Conservation (phyloP, 2,888 invertebrate genomes). For the Sthenelais limicola region DNA sequence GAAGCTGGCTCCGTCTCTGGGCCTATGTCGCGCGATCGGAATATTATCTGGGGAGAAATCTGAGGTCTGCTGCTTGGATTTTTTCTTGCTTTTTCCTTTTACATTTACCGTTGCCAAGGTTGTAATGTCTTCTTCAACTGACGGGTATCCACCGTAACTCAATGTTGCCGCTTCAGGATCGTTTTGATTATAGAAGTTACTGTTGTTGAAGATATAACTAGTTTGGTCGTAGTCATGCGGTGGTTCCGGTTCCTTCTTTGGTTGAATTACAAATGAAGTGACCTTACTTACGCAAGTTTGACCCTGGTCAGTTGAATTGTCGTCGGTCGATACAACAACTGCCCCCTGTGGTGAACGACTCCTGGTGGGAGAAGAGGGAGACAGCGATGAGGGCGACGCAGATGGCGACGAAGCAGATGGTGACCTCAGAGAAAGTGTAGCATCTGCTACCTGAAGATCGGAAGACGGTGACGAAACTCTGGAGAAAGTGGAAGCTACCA, state of each 20-base stretch:
- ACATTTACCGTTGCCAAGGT: slow-evolving; percentile 22
- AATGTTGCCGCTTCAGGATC: background rate
- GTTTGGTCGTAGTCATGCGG: background rate
- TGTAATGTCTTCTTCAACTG: slow-evolving; percentile 15
- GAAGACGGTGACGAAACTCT: slow-evolving; percentile 14
- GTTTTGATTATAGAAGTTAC: background rate
- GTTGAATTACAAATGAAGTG: background rate
- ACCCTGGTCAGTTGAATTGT: background rate
- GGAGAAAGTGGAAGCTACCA: slow-evolving; percentile 19
- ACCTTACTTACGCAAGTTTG: slow-evolving; percentile 21
- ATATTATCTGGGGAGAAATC: slow-evolving; percentile 8
- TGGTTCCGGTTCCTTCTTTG: background rate
- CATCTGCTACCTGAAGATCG: slow-evolving; percentile 17
- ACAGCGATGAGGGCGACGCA: background rate
- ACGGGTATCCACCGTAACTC: slow-evolving; percentile 12
- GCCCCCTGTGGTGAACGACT: background rate
- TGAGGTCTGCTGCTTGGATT: background rate
- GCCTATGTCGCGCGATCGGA: slow-evolving; percentile 3
- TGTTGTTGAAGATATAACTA: background rate
- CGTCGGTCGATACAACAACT: too few species aligned
- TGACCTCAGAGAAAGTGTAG: slow-evolving; percentile 10
- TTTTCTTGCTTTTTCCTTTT: slow-evolving; percentile 6
- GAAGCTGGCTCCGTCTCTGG: slow-evolving; percentile 4
- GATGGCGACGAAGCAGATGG: background rate
- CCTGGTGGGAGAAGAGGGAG: background rate